Conservation (phyloP, 2,888 invertebrate genomes). For the Onchidella celtica region DNA sequence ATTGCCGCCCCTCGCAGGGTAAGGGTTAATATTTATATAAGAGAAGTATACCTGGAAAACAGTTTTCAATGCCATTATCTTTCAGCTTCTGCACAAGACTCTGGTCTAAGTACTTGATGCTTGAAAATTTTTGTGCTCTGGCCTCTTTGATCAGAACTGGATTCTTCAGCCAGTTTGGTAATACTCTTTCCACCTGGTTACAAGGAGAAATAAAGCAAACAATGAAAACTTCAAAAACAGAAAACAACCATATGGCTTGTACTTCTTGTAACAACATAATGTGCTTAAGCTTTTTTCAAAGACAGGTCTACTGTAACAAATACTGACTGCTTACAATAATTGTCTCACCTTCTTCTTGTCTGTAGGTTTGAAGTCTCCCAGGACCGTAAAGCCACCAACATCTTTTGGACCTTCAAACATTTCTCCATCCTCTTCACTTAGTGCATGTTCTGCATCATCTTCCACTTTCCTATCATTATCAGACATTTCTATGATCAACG, state of each 20-base stretch:
- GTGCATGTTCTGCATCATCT: constrained; percentile 24
- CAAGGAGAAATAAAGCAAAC: not conserved
- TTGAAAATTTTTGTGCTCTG: constrained; percentile 74
- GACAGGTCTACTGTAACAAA: too few relatives aligned
- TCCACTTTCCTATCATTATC: not conserved
- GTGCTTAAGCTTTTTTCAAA: too few relatives aligned
- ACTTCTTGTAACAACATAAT: too few relatives aligned
- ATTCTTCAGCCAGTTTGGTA: constrained; percentile 93
- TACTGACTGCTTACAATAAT: too few relatives aligned
- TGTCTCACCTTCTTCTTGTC: constrained; percentile 74
- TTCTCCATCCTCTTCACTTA: constrained; percentile 45
- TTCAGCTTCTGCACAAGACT: constrained; percentile 85
- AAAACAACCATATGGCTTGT: too few relatives aligned
- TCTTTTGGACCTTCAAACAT: constrained; percentile 59
- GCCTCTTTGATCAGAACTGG: constrained; percentile 87
- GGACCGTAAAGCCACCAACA: constrained; percentile 84
- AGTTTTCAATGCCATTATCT: constrained; percentile 86
- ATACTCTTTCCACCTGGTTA: constrained; percentile 85
- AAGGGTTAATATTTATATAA: too few relatives aligned
- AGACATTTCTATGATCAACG: not conserved
- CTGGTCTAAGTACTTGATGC: constrained; percentile 85
- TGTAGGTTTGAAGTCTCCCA: constrained; percentile 85
- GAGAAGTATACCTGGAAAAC: constrained; percentile 86
- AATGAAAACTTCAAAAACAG: not conserved
- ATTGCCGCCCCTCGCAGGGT: too few relatives aligned